phyloP scores from a whole-genome alignment of 2,113 vertebrate genomes.

The Prionailurus bengalensis region DNA sequence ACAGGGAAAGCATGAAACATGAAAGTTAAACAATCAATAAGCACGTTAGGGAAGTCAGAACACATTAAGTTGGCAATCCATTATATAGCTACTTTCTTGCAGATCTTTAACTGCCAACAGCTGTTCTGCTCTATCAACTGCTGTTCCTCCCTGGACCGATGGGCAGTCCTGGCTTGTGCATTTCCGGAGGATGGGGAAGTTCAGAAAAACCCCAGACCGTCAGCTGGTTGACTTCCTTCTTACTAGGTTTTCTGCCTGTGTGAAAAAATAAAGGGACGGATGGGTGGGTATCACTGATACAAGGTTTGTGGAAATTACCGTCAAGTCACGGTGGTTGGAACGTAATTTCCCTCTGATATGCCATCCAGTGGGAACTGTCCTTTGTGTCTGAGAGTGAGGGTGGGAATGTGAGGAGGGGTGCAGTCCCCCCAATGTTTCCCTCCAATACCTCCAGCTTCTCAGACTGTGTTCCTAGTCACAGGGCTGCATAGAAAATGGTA shows the following conservation, averaged over 20 bases:
- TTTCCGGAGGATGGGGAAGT: slow-evolving; percentile 42
- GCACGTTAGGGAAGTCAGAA: slow-evolving; percentile 22
- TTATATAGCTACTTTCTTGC: background rate
- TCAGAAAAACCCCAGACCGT: slow-evolving; percentile 32
- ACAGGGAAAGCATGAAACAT: background rate
- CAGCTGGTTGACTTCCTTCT: slow-evolving; percentile 49
- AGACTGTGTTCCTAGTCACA: background rate
- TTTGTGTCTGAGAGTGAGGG: background rate
- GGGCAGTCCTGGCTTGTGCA: background rate
- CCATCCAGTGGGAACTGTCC: background rate
- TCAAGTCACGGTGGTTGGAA: background rate
- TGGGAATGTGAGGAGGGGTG: background rate
- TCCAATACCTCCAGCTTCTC: background rate
- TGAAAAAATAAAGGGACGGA: background rate
- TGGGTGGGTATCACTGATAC: background rate
- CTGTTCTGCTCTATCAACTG: background rate
- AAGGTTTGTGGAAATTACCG: slow-evolving; percentile 20
- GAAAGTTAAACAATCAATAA: slow-evolving; percentile 27
- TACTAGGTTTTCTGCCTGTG: background rate
- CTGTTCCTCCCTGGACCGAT: background rate
- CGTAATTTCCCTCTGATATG: slow-evolving; percentile 23
- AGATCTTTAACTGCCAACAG: slow-evolving; percentile 28
- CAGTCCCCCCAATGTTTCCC: background rate
- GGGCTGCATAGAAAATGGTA: background rate
- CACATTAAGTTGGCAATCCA: slow-evolving; percentile 4